Base-by-base conservation (phyloP, 2,113 vertebrate genomes). In the Choloepus hoffmanni region DNA sequence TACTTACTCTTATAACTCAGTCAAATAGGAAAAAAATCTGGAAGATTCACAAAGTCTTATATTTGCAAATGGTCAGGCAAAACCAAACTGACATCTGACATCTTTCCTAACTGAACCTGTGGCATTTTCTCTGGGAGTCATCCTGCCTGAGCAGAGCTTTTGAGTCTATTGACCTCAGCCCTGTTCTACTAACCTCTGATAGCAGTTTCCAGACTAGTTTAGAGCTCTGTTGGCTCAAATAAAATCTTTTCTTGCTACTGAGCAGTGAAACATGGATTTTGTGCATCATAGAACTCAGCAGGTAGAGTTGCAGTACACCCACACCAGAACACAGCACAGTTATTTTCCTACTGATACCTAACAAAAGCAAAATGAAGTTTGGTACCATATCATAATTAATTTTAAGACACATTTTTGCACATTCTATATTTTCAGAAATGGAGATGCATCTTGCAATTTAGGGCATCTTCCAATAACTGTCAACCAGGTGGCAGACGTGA, bases 1-100 rank as follows among this genome's bases (percentile, higher is more conserved):
- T 65, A 83, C 48, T 93, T 92, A 88, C 45, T 77, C 28, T 43
- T 89, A 77, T 73, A 85, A 62, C 3, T 82, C 62, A 92, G 33
- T 36, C 21, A 10, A 62, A 58, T 43, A 53, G 65, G 5, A 89
- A 89, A 9, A 16, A 48, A 70, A 58, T 2, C 13, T 30, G 30
- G 21, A 83, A 73, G 55, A 53, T 33, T 90, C 26, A 87, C 28
- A 87, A 65, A 73, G 40, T 72, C 36, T 62, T 89, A 9, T 68
- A 62, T 78, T 96, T 96, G 53, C 36, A 94, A 78, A 63, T 90
- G 19, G 10, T 65, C 10, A 86, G n/a, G 63, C 16, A 85, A 86
- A 90, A 77, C 7, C 55, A 87, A 68, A 60, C 68, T 81, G 36
- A 67, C 68, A 7, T 2, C 40, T 62, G 58, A n/a, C 18, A 33